Base-by-base conservation (phyloP, 2,888 invertebrate genomes). In the Drosophila subquinaria region DNA sequence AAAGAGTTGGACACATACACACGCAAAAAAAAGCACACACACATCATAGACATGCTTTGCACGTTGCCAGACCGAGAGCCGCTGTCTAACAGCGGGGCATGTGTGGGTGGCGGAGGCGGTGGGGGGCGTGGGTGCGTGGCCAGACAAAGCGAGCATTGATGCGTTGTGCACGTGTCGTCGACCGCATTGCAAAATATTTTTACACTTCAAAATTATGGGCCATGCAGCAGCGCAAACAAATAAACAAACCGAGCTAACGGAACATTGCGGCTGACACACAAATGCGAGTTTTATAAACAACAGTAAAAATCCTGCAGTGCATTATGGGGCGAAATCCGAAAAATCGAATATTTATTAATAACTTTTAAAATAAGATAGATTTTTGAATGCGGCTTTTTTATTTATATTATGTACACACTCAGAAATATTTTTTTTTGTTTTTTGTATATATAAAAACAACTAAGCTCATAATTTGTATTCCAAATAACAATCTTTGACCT, bases 131-230 rank as follows among this genome's bases (percentile, higher is more conserved):
- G 9, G 53, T 47, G 43, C 15, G 57, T 65, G 50, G 48, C 35
- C 65, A 57, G 52, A 65, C 73, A 66, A 17, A 15, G 17, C 30
- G 68, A 56, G 52, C 57, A 77, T 83, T 84, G 84, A 84, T 87
- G 73, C 79, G 65, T 60, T 68, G 71, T 47, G 87, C 81, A 84
- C 84, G 87, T 84, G 89, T 88, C 66, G 69, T 48, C 63, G 65
- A 89, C 87, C 84, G 79, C 84, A 84, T 70, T 80, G 77, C 63
- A 70, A 87, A 83, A 87, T 76, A 79, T 83, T 79, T 83, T 88
- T 83, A 88, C 83, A 86, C 89, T 78, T 73, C 48, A 62, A 76
- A 83, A 88, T 87, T 84, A 88, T 70, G 71, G 69, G 55, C 47
- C 53, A 61, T 38, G 65, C 62, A 38, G 40, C 67, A 61, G 53